These are phyloP conservation scores for Dolichotis patagonum DNA, from an alignment of 2,113 vertebrate species.

Conservation along the genomic window DNA sequence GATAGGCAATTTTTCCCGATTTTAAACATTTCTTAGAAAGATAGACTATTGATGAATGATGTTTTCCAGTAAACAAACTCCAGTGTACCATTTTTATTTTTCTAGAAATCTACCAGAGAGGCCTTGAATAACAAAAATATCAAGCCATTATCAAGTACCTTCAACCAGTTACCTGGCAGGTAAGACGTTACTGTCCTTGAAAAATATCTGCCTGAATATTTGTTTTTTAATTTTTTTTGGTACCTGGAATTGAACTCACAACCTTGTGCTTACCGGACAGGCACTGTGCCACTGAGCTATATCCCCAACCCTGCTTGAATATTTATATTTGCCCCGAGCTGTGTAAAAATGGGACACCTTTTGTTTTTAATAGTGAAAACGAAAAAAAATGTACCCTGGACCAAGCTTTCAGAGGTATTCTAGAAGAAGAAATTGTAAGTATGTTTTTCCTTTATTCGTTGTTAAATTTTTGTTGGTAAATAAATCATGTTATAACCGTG, in stretches of 20 bases:
- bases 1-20: slow-evolving; percentile 25
- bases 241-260: too few relatives aligned
- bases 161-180: slow-evolving; percentile 95
- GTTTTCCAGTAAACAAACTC: slow-evolving; percentile 60
- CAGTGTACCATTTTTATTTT: slow-evolving; percentile 71
- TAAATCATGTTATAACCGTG: not conserved
- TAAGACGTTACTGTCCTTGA: slow-evolving; percentile 80
- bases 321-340: slow-evolving; percentile 47
- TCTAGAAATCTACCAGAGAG: slow-evolving; percentile 91
- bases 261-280: too few relatives aligned
- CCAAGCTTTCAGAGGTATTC: slow-evolving; percentile 94
- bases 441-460: slow-evolving; percentile 48
- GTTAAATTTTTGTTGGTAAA: slow-evolving; percentile 48
- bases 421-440: slow-evolving; percentile 98
- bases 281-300: too few relatives aligned
- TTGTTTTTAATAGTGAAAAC: slow-evolving; percentile 91
- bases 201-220: not conserved
- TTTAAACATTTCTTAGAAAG: slow-evolving; percentile 39
- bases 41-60: not conserved
- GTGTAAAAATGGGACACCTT: slow-evolving; percentile 59
- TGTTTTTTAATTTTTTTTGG: not conserved
- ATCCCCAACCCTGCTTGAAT: not conserved
- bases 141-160: slow-evolving; percentile 90
- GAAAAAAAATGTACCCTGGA: slow-evolving; percentile 98
- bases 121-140: slow-evolving; percentile 90